Evolutionary conservation across 2,797 vertebrate species (phyloP).

Genomic region (Chiloscyllium punctatum): DNA sequence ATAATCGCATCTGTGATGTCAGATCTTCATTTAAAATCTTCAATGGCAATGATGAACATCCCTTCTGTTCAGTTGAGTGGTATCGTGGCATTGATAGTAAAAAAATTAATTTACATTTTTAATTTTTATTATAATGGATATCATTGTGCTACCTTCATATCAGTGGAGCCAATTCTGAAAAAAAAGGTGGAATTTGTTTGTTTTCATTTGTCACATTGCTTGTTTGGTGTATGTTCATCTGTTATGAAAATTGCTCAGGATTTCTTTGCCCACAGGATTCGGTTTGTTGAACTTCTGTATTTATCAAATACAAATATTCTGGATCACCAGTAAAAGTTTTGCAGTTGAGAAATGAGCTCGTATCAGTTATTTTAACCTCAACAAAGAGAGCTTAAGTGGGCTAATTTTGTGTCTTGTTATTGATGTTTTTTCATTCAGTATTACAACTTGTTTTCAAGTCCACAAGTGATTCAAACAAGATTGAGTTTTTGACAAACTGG

Average conservation of each 20-base stretch:
- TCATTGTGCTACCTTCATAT: neutral
- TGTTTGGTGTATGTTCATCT: neutral
- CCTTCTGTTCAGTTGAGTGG: neutral
- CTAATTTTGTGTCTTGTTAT: neutral
- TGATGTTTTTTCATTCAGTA: neutral
- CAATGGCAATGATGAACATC: neutral
- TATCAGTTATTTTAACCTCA: neutral
- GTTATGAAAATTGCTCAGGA: neutral
- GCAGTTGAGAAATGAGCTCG: neutral
- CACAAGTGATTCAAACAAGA: neutral
- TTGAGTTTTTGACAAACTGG: neutral
- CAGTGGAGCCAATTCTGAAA: neutral
- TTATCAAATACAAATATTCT: neutral
- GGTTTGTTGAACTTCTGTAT: neutral
- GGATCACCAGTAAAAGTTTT: neutral
- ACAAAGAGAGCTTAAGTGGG: neutral
- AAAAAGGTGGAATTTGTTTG: neutral
- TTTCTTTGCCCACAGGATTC: neutral
- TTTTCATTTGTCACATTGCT: neutral
- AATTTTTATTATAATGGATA: neutral
- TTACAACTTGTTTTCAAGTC: neutral
- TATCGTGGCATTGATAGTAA: neutral
- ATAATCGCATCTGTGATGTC: neutral
- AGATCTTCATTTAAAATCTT: neutral
- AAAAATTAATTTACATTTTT: neutral